A percentile compares a stretch with the other conserved stretches of the same genome.
Evolutionary conservation across 1,140 invertebrate species (phyloP).

Genomic region (Glossosoma conforme): DNA sequence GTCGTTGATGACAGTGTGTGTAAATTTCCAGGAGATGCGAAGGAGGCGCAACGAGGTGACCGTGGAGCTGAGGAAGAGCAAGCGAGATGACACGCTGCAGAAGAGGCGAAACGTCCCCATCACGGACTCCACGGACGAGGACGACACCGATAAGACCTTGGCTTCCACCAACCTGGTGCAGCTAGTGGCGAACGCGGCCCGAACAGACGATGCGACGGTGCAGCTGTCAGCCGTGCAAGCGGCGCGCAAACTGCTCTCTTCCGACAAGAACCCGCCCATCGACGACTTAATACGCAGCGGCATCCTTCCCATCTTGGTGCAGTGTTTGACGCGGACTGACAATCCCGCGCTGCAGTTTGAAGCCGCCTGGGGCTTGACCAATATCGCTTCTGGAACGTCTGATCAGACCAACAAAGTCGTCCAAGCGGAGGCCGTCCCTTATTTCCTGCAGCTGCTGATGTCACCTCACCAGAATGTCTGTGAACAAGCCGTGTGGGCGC

Average conservation of each 20-base stretch:
- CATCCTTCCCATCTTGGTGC: slow-evolving; percentile 90
- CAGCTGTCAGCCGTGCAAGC: slow-evolving; percentile 81
- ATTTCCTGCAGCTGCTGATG: slow-evolving; percentile 85
- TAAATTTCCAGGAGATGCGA: slow-evolving; percentile 80
- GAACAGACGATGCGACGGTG: slow-evolving; percentile 60
- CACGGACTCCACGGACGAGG: slow-evolving; percentile 75
- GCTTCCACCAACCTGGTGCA: slow-evolving; percentile 60
- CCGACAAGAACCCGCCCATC: slow-evolving; percentile 98
- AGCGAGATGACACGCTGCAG: slow-evolving; percentile 91
- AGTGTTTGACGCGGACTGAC: slow-evolving; percentile 80
- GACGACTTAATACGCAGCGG: slow-evolving; percentile 90
- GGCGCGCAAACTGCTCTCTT: slow-evolving; percentile 90
- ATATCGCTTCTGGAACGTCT: slow-evolving; percentile 97
- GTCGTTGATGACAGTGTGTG: slow-evolving; percentile 4
- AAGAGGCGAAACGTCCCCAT: slow-evolving; percentile 92
- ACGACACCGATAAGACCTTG: slow-evolving; percentile 65
- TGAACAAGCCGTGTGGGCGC: slow-evolving; percentile 98
- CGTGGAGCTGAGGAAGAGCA: slow-evolving; percentile 93
- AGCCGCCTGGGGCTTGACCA: slow-evolving; percentile 98
- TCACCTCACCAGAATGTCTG: slow-evolving; percentile 96
- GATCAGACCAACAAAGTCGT: slow-evolving; percentile 95
- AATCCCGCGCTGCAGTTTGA: slow-evolving; percentile 96
- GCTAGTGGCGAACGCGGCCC: slow-evolving; percentile 69
- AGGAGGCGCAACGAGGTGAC: slow-evolving; percentile 92
- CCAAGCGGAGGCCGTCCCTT: slow-evolving; percentile 87